Conservation (phyloP, 2,797 vertebrate species). For the Myotis myotis region DNA sequence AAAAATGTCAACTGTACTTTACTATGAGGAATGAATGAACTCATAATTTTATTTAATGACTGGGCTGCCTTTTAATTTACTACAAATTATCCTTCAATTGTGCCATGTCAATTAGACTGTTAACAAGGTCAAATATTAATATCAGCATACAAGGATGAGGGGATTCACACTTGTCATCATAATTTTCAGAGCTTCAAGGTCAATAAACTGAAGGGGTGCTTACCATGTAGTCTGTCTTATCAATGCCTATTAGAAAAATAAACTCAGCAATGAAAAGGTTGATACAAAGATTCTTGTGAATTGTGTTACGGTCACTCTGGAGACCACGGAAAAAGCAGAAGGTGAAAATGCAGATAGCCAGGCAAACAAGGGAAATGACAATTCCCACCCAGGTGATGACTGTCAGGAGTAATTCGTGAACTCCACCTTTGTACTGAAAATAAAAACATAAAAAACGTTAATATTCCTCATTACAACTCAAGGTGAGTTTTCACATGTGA, state of each 20-base stretch:
- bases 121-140: constrained; percentile 78
- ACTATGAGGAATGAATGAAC: constrained; percentile 51
- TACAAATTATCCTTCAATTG: constrained; percentile 79
- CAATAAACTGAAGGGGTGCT: constrained; percentile 77
- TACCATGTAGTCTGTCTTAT: constrained; percentile 97
- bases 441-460: constrained; percentile 79
- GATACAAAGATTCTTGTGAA: constrained; percentile 99
- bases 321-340: constrained; percentile 99
- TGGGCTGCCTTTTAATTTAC: constrained; percentile 77
- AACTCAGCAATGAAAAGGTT: constrained; percentile 99
- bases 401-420: constrained; percentile 92
- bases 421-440: constrained; percentile 89
- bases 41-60: constrained; percentile 60
- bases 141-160: constrained; percentile 73
- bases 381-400: constrained; percentile 99
- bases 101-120: constrained; percentile 77
- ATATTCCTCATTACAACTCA: constrained; percentile 50
- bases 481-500: constrained; percentile 46
- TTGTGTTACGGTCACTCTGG: constrained; percentile 98
- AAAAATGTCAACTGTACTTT: constrained; percentile 38
- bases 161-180: constrained; percentile 80
- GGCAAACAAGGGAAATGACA: constrained; percentile 96
- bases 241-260: constrained; percentile 98
- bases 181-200: constrained; percentile 73
- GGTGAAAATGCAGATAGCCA: constrained; percentile 98